Conservation (phyloP, 2,888 invertebrate genomes). For the Anodontia alba region DNA sequence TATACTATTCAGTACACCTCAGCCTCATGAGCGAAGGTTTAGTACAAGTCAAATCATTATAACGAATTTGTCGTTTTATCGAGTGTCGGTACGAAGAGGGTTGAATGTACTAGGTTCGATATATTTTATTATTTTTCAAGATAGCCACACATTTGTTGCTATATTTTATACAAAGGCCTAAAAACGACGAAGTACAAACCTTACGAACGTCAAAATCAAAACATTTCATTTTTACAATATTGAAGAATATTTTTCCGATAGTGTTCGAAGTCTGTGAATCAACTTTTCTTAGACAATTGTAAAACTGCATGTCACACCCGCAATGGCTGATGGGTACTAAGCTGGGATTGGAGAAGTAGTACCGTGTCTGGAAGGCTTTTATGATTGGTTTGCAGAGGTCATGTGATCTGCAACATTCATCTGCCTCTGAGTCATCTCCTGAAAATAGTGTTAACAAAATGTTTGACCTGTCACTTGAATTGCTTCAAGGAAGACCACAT, state of each 20-base stretch:
- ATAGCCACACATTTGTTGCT: conserved; percentile 49
- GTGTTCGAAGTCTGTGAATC: conserved; percentile 53
- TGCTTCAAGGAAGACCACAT: not conserved
- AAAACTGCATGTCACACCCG: conserved; percentile 64
- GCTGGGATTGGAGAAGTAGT: conserved; percentile 51
- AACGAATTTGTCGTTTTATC: too few species aligned
- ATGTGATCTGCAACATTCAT: conserved; percentile 62
- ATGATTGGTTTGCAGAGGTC: conserved; percentile 63
- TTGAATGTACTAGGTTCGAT: conserved; percentile 20
- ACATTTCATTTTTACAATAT: conserved; percentile 61
- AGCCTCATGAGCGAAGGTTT: too few species aligned
- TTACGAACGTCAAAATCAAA: conserved; percentile 60
- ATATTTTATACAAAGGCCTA: conserved; percentile 45
- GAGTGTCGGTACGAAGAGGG: too few species aligned
- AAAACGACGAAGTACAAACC: conserved; percentile 39
- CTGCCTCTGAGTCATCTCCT: conserved; percentile 58
- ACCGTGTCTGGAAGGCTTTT: conserved; percentile 53
- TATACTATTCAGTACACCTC: too few species aligned
- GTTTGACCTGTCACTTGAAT: too few species aligned
- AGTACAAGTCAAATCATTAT: too few species aligned
- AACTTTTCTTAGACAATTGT: conserved; percentile 60
- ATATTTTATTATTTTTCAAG: conserved; percentile 44
- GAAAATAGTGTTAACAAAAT: too few species aligned
- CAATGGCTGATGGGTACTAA: conserved; percentile 65
- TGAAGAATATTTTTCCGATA: conserved; percentile 62